Percentiles rank a stretch among this genome's conserved stretches.
Conservation (phyloP, 1,140 invertebrate species). For the Dendroctonus valens region DNA sequence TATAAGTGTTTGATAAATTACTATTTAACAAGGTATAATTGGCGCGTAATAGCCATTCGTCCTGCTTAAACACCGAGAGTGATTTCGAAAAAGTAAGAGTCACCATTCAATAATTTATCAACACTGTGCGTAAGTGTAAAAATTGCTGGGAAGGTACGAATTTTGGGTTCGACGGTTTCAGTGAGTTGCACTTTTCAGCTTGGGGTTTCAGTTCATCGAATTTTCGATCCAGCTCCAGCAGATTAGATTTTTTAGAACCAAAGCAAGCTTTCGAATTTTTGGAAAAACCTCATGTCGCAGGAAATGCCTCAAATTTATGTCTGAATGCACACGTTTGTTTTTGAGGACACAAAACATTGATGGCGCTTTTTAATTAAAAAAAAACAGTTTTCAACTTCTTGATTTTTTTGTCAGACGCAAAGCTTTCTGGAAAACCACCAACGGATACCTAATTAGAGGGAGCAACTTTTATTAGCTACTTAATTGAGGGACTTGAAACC, state of each 20-base stretch:
- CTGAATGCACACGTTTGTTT: not conserved
- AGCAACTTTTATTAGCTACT: too few relatives aligned
- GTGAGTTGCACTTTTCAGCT: not conserved
- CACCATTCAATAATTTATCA: conserved; percentile 36
- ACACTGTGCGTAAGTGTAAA: not conserved
- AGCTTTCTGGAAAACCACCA: too few relatives aligned
- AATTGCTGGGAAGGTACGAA: not conserved
- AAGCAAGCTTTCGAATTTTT: too few relatives aligned
- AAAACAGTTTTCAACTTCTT: too few relatives aligned
- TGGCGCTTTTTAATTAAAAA: too few relatives aligned
- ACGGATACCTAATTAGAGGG: too few relatives aligned
- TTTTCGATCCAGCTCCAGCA: not conserved
- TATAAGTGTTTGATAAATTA: conserved; percentile 33
- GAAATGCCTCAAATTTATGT: not conserved
- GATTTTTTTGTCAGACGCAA: too few relatives aligned
- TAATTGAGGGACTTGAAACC: too few relatives aligned
- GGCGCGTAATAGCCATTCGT: conserved; percentile 24
- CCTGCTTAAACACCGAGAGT: not conserved
- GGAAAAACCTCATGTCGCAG: not conserved
- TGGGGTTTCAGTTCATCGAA: not conserved
- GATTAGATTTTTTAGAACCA: too few relatives aligned
- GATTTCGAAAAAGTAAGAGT: conserved; percentile 24
- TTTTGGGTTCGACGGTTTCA: not conserved
- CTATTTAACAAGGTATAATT: conserved; percentile 33
- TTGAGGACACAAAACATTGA: not conserved